These are phyloP conservation scores for Agelastica alni DNA, from an alignment of 2,888 invertebrate species.

Conservation along the genomic window DNA sequence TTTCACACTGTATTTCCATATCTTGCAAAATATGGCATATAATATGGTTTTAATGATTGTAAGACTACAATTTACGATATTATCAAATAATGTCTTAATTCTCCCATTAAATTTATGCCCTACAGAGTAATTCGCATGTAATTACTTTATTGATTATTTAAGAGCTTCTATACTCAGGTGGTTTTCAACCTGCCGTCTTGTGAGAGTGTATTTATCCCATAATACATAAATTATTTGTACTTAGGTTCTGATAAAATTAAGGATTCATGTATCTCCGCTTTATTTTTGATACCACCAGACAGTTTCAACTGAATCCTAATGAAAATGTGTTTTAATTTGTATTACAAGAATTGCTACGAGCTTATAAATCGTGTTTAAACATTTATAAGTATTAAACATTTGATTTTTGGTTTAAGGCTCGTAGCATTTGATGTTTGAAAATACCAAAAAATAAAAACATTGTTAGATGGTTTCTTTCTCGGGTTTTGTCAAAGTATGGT, in stretches of 20 bases:
- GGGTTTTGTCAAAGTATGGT: no score
- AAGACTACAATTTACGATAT: no score
- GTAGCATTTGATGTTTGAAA: background rate
- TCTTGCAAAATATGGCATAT: no score
- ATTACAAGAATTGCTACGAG: no score
- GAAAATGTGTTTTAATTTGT: no score
- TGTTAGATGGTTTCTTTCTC: no score
- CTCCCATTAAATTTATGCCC: background rate
- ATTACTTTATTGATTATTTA: slow-evolving; percentile 10
- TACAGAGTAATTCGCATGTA: slow-evolving; percentile 8
- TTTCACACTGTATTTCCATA: no score
- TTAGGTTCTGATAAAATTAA: slow-evolving; percentile 4
- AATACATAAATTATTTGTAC: slow-evolving; percentile 3
- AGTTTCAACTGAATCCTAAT: background rate
- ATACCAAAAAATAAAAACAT: no score
- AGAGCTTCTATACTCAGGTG: slow-evolving; percentile 7
- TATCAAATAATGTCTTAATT: slow-evolving; percentile 5
- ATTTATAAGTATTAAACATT: no score
- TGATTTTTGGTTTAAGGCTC: background rate
- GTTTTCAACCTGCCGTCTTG: slow-evolving; percentile 1
- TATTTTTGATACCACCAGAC: background rate
- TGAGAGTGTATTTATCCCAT: slow-evolving; percentile 1
- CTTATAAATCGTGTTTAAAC: no score
- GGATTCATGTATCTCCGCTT: background rate
- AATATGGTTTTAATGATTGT: no score